These are phyloP conservation scores for Blera fallax DNA, from an alignment of 2,888 invertebrate genomes.

Conservation along the genomic window DNA sequence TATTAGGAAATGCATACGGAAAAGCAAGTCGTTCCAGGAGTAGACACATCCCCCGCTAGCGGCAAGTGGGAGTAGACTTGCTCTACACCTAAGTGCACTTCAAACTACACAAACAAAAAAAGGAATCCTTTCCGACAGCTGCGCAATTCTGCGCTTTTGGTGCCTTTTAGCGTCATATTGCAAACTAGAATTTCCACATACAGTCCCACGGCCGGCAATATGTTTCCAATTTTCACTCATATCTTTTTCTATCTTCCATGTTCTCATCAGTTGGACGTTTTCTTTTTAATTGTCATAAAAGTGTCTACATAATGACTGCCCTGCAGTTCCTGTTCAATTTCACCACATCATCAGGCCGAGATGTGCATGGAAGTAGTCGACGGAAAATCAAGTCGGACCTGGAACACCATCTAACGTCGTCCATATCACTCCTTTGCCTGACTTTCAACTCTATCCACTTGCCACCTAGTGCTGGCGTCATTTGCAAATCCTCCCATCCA, in stretches of 20 bases:
- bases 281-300: slow-evolving; percentile 74
- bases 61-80: too few species aligned
- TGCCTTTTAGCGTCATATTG: not conserved
- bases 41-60: too few species aligned
- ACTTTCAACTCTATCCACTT: slow-evolving; percentile 33
- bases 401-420: not conserved
- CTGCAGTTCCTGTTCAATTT: slow-evolving; percentile 73
- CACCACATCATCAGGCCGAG: slow-evolving; percentile 73
- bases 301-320: slow-evolving; percentile 75
- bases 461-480: slow-evolving; percentile 24
- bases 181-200: not conserved
- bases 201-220: not conserved
- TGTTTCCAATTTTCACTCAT: not conserved
- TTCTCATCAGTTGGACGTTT: slow-evolving; percentile 22
- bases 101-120: too few species aligned
- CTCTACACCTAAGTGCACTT: too few species aligned
- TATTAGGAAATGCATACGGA: too few species aligned
- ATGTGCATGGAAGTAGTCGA: slow-evolving; percentile 15
- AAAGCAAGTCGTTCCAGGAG: too few species aligned
- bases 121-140: too few species aligned
- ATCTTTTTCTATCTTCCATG: not conserved
- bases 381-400: not conserved
- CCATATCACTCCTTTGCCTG: not conserved
- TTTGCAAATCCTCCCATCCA: slow-evolving; percentile 34
- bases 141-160: too few species aligned